Evolutionary conservation across 2,888 invertebrate genomes (phyloP).

Genomic region (Heliconius charithonia): DNA sequence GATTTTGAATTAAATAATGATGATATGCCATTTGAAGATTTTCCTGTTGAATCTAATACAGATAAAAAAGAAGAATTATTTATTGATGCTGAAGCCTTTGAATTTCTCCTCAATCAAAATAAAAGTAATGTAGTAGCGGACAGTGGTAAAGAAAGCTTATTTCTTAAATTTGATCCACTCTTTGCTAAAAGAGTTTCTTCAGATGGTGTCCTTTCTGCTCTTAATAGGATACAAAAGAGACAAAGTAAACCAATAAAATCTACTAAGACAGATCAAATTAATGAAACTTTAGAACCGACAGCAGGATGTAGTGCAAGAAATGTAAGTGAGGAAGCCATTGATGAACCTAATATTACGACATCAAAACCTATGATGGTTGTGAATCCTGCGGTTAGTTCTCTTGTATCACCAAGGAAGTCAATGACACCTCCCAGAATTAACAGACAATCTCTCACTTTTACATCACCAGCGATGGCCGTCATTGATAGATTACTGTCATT

Average conservation of each 20-base stretch:
- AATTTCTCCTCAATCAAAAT: conserved; percentile 76
- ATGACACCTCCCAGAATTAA: conserved; percentile 67
- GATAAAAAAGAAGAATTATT: conserved; percentile 68
- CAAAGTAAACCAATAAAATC: conserved; percentile 69
- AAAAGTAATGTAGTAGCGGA: conserved; percentile 66
- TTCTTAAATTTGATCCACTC: conserved; percentile 77
- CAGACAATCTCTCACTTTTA: conserved; percentile 73
- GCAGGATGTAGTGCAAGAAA: background rate
- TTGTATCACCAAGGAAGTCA: conserved; percentile 64
- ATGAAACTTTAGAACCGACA: background rate
- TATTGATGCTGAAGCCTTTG: conserved; percentile 77
- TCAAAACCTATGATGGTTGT: conserved; percentile 79
- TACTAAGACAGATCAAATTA: background rate
- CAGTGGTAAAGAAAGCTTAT: conserved; percentile 78
- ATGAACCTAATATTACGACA: conserved; percentile 59
- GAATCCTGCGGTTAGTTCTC: conserved; percentile 72
- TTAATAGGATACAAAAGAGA: conserved; percentile 62
- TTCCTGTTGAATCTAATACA: conserved; percentile 52
- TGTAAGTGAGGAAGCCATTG: conserved; percentile 57
- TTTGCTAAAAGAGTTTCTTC: conserved; percentile 73
- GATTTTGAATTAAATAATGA: conserved; percentile 58
- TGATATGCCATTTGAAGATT: conserved; percentile 64
- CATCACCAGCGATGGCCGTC: conserved; percentile 81
- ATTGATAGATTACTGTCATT: conserved; percentile 79
- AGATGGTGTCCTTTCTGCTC: conserved; percentile 65